phyloP scores from a whole-genome alignment of 37 sponge, comb jelly and placozoan species.

The Crambe crambe region DNA sequence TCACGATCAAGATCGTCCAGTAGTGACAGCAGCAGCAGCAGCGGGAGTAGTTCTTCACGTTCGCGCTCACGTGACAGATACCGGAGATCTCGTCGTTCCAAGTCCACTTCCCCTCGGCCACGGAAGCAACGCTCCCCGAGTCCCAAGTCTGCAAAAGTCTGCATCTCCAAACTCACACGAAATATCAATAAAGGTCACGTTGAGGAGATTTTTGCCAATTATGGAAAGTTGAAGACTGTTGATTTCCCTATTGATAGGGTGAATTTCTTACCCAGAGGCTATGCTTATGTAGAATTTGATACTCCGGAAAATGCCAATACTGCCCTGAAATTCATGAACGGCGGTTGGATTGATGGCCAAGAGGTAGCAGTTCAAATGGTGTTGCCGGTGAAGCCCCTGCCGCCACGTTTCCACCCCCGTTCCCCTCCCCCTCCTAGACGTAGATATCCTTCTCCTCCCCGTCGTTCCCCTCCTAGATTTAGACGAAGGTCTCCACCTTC shows the following conservation, averaged over 20 bases:
- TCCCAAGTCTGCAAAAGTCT: slow-evolving; percentile 68
- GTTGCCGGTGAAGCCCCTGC: slow-evolving; percentile 47
- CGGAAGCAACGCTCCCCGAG: slow-evolving; percentile 38
- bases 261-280: slow-evolving; percentile 66
- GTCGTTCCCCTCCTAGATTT: neutral
- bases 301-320: slow-evolving; percentile 45
- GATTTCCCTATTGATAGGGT: slow-evolving; percentile 79
- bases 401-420: slow-evolving; percentile 30
- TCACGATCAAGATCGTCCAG: neutral
- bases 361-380: slow-evolving; percentile 64
- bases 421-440: slow-evolving; percentile 16
- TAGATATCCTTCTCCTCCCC: slow-evolving; percentile 6
- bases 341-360: slow-evolving; percentile 84
- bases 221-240: slow-evolving; percentile 65
- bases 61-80: slow-evolving; percentile 41
- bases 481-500: neutral
- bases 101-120: slow-evolving; percentile 41
- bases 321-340: slow-evolving; percentile 81
- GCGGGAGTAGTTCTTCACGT: slow-evolving; percentile 9
- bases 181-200: slow-evolving; percentile 82
- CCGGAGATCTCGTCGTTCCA: slow-evolving; percentile 11
- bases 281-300: slow-evolving; percentile 84
- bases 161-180: slow-evolving; percentile 68
- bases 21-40: slow-evolving; percentile 15
- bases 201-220: slow-evolving; percentile 79